Percentiles rank a stretch among this genome's conserved stretches.
phyloP scores from a whole-genome alignment of 2,888 invertebrate genomes.

The Gryllus longicercus region DNA sequence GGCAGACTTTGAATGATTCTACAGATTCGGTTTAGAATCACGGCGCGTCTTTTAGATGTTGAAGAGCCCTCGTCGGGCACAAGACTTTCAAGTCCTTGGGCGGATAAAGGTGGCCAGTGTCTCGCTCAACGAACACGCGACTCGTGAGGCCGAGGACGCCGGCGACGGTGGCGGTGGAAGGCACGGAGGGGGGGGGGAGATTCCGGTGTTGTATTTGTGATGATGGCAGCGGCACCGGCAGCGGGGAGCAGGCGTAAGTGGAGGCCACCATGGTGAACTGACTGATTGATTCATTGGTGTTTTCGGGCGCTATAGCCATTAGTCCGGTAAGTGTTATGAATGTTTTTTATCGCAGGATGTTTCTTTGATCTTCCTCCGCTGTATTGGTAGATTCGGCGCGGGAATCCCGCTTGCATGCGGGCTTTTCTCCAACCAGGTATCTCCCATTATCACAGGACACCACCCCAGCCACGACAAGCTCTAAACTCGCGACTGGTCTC shows the following conservation, averaged over 20 bases:
- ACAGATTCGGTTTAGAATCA: conserved; percentile 9
- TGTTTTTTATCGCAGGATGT: no score
- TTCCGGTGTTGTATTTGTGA: neutral
- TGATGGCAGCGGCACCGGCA: neutral
- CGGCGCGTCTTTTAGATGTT: conserved; percentile 10
- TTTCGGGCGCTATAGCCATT: no score
- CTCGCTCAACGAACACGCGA: neutral
- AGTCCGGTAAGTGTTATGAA: no score
- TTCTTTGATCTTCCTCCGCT: no score
- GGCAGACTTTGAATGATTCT: neutral
- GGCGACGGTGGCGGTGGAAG: neutral
- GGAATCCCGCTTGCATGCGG: no score
- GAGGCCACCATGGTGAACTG: neutral
- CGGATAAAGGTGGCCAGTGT: conserved; percentile 11
- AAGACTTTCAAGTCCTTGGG: conserved; percentile 11
- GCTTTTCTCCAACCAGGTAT: no score
- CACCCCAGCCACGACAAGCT: no score
- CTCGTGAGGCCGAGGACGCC: neutral
- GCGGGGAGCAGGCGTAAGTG: neutral
- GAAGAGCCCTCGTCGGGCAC: neutral
- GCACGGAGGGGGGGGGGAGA: neutral
- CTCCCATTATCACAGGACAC: no score
- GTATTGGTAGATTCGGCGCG: no score
- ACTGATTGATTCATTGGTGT: no score
- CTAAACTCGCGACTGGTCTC: no score